Percentiles rank a stretch among this genome's conserved stretches.
Conservation (phyloP, 2,888 invertebrate genomes). For the Lasius fuliginosus region DNA sequence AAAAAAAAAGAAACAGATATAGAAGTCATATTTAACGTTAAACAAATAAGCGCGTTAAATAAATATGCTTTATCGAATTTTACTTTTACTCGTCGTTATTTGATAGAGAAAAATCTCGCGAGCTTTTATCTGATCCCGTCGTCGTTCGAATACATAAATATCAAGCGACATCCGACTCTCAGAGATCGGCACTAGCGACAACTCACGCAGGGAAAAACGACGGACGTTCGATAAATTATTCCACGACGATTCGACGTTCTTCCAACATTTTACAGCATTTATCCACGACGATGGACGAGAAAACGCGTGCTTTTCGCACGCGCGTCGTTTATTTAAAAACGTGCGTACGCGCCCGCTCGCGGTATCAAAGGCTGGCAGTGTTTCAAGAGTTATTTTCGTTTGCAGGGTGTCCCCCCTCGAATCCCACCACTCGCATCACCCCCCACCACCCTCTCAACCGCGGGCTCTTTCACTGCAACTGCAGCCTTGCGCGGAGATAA, state of each 20-base stretch:
- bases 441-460: background rate
- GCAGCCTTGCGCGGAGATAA: conserved; percentile 28
- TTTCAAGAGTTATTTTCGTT: conserved; percentile 81
- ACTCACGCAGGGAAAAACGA: background rate
- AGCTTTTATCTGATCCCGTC: conserved; percentile 16
- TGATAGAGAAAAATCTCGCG: background rate
- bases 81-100: background rate
- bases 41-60: background rate
- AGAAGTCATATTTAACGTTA: background rate
- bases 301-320: conserved; percentile 37
- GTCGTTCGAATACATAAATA: conserved; percentile 34
- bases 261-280: conserved; percentile 12
- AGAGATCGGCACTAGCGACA: background rate
- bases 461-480: conserved; percentile 3
- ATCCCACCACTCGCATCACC: background rate
- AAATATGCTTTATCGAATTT: conserved; percentile 1
- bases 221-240: conserved; percentile 58
- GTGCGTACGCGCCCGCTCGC: conserved; percentile 61
- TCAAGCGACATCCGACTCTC: conserved; percentile 32
- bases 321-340: conserved; percentile 65
- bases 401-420: conserved; percentile 56
- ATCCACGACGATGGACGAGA: conserved; percentile 36
- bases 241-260: conserved; percentile 25
- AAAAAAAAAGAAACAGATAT: background rate
- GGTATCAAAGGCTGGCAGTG: conserved; percentile 77